Conservation (phyloP, 2,888 invertebrate genomes). For the Petrolisthes manimaculis region DNA sequence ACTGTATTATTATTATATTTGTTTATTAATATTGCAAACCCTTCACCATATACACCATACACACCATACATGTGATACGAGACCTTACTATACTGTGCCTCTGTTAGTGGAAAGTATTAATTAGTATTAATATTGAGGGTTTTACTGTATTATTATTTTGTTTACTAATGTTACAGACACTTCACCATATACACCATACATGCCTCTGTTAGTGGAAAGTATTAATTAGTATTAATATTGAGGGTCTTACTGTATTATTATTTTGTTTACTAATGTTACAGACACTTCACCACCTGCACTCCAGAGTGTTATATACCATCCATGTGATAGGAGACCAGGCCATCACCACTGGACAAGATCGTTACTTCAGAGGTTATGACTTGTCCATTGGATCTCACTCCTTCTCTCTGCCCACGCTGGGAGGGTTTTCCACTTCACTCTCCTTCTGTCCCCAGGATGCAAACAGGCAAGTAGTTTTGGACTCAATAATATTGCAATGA, state of each 20-base stretch:
- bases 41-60: too few relatives aligned
- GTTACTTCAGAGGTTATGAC: slow-evolving; percentile 49
- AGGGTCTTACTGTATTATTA: neutral
- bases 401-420: slow-evolving; percentile 55
- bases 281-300: slow-evolving; percentile 52
- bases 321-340: slow-evolving; percentile 37
- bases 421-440: slow-evolving; percentile 41
- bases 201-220: slow-evolving; percentile 37
- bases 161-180: slow-evolving; percentile 18
- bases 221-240: too few relatives aligned
- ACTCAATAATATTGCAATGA: too few relatives aligned
- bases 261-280: neutral
- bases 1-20: neutral
- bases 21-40: slow-evolving; percentile 7
- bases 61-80: too few relatives aligned
- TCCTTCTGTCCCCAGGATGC: slow-evolving; percentile 60
- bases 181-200: slow-evolving; percentile 54
- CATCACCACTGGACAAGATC: slow-evolving; percentile 54
- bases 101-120: slow-evolving; percentile 27
- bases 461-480: slow-evolving; percentile 39
- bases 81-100: slow-evolving; percentile 54
- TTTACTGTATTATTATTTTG: neutral
- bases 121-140: too few relatives aligned
- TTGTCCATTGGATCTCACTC: slow-evolving; percentile 25
- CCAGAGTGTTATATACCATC: slow-evolving; percentile 59